Percentiles rank a stretch among this genome's conserved stretches.
phyloP scores from a whole-genome alignment of 2,113 vertebrate genomes.

The Toxotes chatareus region DNA sequence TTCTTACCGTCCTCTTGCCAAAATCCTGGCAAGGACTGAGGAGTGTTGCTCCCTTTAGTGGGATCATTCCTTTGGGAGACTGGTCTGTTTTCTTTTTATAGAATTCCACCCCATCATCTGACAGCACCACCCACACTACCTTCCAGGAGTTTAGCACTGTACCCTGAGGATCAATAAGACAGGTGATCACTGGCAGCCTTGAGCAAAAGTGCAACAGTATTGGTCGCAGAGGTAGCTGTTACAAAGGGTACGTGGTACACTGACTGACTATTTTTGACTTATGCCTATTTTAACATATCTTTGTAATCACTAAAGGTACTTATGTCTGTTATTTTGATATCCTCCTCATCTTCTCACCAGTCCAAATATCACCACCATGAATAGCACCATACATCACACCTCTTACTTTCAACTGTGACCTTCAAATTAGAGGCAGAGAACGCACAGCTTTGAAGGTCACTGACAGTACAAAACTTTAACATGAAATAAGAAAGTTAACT shows the following conservation, averaged over 20 bases:
- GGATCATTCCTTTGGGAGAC: slow-evolving; percentile 96
- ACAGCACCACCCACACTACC: slow-evolving; percentile 92
- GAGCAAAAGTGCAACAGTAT: neutral
- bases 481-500: neutral
- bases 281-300: neutral
- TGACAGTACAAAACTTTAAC: neutral
- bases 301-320: neutral
- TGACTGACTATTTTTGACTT: neutral
- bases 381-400: neutral
- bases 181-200: neutral
- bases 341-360: neutral
- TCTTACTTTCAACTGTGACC: neutral
- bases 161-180: slow-evolving; percentile 81
- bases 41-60: slow-evolving; percentile 89
- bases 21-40: slow-evolving; percentile 93
- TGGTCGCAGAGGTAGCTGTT: neutral
- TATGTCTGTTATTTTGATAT: neutral
- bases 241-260: neutral
- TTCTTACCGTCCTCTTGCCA: slow-evolving; percentile 90
- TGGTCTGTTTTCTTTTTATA: slow-evolving; percentile 94
- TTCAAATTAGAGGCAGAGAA: neutral
- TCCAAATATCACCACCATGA: neutral
- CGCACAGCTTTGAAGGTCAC: too few relatives aligned
- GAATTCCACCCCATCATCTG: slow-evolving; percentile 94
- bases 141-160: slow-evolving; percentile 95